phyloP scores from a whole-genome alignment of 2,888 invertebrate genomes.

The Deilephila elpenor region DNA sequence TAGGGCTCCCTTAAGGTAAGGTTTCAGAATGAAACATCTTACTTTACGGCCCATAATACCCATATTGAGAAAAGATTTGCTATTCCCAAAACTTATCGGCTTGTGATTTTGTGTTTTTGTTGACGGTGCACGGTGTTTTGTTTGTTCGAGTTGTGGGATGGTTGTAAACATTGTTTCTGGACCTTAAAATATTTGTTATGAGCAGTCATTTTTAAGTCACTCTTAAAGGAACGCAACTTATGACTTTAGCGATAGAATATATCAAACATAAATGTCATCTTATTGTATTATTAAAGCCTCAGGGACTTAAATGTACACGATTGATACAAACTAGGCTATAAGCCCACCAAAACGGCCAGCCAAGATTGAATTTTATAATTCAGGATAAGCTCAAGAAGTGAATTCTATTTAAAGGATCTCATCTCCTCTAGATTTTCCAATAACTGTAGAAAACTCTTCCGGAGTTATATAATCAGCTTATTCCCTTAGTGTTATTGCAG shows the following conservation, averaged over 20 bases:
- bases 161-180: background rate
- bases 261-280: too few species aligned
- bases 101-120: constrained; percentile 39
- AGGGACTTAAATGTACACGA: too few species aligned
- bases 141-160: constrained; percentile 39
- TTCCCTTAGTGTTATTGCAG: background rate
- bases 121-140: background rate
- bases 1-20: constrained; percentile 60
- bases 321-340: too few species aligned
- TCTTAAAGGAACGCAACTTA: too few species aligned
- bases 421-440: background rate
- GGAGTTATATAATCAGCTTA: background rate
- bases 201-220: too few species aligned
- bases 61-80: constrained; percentile 62
- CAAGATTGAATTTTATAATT: too few species aligned
- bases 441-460: background rate
- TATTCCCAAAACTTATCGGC: constrained; percentile 47
- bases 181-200: too few species aligned
- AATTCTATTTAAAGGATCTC: background rate
- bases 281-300: too few species aligned
- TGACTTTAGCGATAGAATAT: too few species aligned
- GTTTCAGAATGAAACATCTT: constrained; percentile 62
- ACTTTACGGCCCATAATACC: constrained; percentile 58
- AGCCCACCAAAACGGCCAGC: too few species aligned
- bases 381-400: too few species aligned